Evolutionary conservation across 2,888 invertebrate species (phyloP), one percentile per base, ranked within the genome.

Genomic region (Xylota segnis): DNA sequence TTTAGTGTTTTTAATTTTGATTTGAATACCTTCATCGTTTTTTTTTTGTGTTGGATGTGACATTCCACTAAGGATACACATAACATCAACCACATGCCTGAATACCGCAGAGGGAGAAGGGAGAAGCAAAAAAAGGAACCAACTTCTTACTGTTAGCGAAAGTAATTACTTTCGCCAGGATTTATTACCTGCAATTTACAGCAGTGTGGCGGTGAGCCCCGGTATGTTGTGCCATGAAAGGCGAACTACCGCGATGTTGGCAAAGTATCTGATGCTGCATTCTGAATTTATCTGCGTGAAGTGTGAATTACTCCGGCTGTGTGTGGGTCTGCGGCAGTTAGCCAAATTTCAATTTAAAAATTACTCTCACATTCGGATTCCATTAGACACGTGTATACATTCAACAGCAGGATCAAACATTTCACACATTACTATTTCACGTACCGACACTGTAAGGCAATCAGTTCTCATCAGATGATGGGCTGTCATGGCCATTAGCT

Each of bases 81-180:
- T 47, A 43, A 9, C 50, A 23, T 4, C 23, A 68, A 52, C 59
- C 50, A 34, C 77, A 63, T 70, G 52, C 32, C 68, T 54, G 40
- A 29, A 43, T 32, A 37, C 47, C 58, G 43, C 68, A 40, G 37
- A 14, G 45, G 45, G 37, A 40, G 45, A 34, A 16, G n/a, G n/a
- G n/a, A n/a, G n/a, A n/a, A n/a, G n/a, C n/a, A 23, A 34, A 18
- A 23, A 23, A 23, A 3, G 23, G 14, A 34, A 18, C 23, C 23
- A 63, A 63, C 45, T 78, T 52, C 68, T 61, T 77, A 77, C 63
- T 18, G 58, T 40, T 65, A 52, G 56, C 63, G 56, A 77, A 76
- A 82, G 81, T 82, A 82, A 86, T 86, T 82, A 86, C 66, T 82
- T 82, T 82, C 66, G 16, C 58, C 54, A 72, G 58, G 52, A 86